phyloP scores from a whole-genome alignment of 1,140 invertebrate species.

The Antheraea pernyi region DNA sequence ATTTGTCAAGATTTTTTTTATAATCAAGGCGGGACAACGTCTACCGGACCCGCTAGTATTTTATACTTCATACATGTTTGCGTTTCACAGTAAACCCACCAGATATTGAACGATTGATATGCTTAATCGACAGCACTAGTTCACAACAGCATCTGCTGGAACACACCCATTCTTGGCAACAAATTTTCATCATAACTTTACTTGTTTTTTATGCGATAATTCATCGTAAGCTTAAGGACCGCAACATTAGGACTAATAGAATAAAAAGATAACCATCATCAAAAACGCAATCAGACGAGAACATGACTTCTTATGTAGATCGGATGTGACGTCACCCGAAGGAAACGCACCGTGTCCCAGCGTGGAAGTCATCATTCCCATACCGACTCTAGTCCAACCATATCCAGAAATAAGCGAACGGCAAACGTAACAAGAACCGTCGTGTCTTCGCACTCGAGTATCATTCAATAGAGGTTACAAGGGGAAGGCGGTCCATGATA shows the following conservation, averaged over 20 bases:
- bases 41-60: too few species aligned
- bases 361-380: conserved; percentile 66
- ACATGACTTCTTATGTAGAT: conserved; percentile 12
- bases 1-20: too few species aligned
- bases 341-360: conserved; percentile 61
- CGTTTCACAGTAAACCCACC: too few species aligned
- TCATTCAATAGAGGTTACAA: background rate
- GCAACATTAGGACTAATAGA: background rate
- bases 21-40: too few species aligned
- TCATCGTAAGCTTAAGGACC: too few species aligned
- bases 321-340: conserved; percentile 62
- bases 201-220: too few species aligned
- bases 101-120: too few species aligned
- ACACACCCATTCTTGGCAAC: too few species aligned
- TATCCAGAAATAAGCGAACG: conserved; percentile 52
- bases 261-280: background rate
- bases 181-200: too few species aligned
- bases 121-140: too few species aligned
- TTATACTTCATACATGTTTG: too few species aligned
- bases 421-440: conserved; percentile 25
- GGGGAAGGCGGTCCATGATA: conserved; percentile 30
- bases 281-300: background rate
- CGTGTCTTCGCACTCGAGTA: background rate
- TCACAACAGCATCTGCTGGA: too few species aligned
- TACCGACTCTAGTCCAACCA: conserved; percentile 33